Conservation (phyloP, 1,140 invertebrate genomes). For the Zaprionus davidi region DNA sequence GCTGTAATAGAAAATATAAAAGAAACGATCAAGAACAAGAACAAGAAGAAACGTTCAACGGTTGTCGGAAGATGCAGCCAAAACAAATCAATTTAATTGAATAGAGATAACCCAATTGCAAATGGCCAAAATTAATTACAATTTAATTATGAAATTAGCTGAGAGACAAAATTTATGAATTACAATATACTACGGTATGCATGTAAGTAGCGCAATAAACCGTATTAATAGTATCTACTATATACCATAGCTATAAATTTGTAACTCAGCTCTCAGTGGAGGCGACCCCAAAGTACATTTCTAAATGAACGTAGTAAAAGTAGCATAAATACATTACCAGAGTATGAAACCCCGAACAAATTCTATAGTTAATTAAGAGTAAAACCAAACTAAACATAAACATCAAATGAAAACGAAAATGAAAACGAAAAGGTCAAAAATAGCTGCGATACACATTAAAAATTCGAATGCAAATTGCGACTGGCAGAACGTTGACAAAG, state of each 20-base stretch:
- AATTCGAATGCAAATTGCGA: conserved; percentile 53
- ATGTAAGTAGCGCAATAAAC: conserved; percentile 73
- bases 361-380: conserved; percentile 43
- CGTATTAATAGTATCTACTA: conserved; percentile 50
- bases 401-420: conserved; percentile 40
- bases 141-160: conserved; percentile 35
- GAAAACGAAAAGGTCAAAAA: conserved; percentile 81
- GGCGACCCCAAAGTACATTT: conserved; percentile 62
- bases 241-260: conserved; percentile 30
- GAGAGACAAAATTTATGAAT: conserved; percentile 23
- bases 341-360: conserved; percentile 15
- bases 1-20: conserved; percentile 32
- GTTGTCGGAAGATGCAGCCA: conserved; percentile 3
- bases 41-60: conserved; percentile 16
- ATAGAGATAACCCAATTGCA: conserved; percentile 16
- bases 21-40: conserved; percentile 2
- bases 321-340: conserved; percentile 35
- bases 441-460: conserved; percentile 81
- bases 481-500: conserved; percentile 47
- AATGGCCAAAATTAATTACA: conserved; percentile 68
- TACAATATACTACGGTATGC: conserved; percentile 54
- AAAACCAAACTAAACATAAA: conserved; percentile 42
- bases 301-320: conserved; percentile 66
- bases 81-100: conserved; percentile 53
- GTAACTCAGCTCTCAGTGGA: conserved; percentile 45